Conservation (phyloP, 1,140 invertebrate species). For the Gonatopus flavifemur region DNA sequence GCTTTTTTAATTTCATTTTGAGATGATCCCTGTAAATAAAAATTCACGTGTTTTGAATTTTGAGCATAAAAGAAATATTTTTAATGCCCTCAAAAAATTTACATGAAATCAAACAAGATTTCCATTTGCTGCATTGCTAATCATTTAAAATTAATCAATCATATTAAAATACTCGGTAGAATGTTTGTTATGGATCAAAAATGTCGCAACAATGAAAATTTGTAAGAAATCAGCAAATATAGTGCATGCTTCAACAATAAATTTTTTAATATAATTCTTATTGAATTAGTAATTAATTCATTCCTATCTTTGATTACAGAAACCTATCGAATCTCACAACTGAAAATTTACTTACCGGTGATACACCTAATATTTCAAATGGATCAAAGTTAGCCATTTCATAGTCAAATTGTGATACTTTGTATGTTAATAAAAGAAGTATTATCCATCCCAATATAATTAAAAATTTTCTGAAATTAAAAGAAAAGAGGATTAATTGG, state of each 20-base stretch:
- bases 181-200: too few relatives aligned
- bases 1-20: constrained; percentile 91
- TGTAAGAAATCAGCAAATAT: too few relatives aligned
- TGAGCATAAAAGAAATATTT: too few relatives aligned
- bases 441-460: constrained; percentile 87
- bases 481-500: constrained; percentile 12
- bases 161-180: too few relatives aligned
- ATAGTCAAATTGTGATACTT: constrained; percentile 96
- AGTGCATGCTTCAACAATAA: too few relatives aligned
- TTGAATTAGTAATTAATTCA: not conserved
- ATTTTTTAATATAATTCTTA: not conserved
- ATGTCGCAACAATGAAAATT: too few relatives aligned
- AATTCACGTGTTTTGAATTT: constrained; percentile 11
- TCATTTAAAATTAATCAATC: too few relatives aligned
- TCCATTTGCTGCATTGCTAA: too few relatives aligned
- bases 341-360: constrained; percentile 72
- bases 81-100: too few relatives aligned
- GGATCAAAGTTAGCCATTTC: constrained; percentile 99
- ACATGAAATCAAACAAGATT: too few relatives aligned
- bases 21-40: constrained; percentile 70
- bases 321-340: too few relatives aligned
- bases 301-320: too few relatives aligned
- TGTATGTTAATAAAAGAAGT: constrained; percentile 86
- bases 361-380: constrained; percentile 91
- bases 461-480: constrained; percentile 63